Base-by-base conservation (phyloP, 1,140 invertebrate genomes). In the Ylistrum balloti region DNA sequence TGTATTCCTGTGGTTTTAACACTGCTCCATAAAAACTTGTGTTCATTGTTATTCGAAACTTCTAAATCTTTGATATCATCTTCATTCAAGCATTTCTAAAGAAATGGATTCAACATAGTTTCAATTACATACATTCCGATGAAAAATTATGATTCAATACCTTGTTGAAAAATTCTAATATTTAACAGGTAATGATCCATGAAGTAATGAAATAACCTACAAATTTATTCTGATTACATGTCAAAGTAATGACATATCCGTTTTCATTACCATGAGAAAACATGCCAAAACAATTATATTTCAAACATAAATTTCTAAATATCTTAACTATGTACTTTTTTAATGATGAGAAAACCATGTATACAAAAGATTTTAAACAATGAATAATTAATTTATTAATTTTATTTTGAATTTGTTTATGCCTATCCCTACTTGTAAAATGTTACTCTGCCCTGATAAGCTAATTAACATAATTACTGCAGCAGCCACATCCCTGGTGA, bases 81-180 rank as follows among this genome's bases (percentile, higher is more conserved):
- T n/a, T 28, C n/a, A n/a, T 74, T 74, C 56, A 74, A 74, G 20
- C 56, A 74, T 45, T 15, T 74, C n/a, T 74, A n/a, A 74, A 74
- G 56, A 74, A 74, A 74, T 28, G 2, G 28, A 74, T 28, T 74
- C 28, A 0, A 28, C n/a, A 74, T 3, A 28, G 56, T 11, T 74
- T 74, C 56, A 74, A 74, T 74, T 74, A 74, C 22, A 28, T 28
- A 74, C 56, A 74, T 74, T 28, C 56, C 56, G 0, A 28, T 38
- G n/a, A 74, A 28, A 3, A 28, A 28, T 74, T 74, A 0, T n/a
- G 28, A 17, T 74, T 74, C 13, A 74, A 11, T 74, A 28, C 41
- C 41, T 45, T 9, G 10, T 17, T 45, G 17, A 45, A 45, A 45
- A 45, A 15, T 38, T 45, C 20, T n/a, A 28, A 74, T 74, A 74